phyloP scores from a whole-genome alignment of 1,140 invertebrate genomes.

The Pseudoatta argentina region DNA sequence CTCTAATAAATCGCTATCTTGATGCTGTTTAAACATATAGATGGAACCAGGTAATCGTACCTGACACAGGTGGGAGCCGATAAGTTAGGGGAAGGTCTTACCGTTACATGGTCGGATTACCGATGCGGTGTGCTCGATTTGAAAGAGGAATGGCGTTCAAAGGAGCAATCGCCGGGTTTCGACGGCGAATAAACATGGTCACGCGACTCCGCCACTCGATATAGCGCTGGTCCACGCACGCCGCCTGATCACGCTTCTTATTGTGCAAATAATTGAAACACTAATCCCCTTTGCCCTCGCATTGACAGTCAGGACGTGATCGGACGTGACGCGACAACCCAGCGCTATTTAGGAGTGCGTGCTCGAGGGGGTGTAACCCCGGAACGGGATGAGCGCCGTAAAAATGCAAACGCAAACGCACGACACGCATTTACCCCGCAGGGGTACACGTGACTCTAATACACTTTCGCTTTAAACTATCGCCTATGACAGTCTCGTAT shows the following conservation, averaged over 20 bases:
- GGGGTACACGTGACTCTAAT: constrained; percentile 84
- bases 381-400: constrained; percentile 76
- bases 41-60: constrained; percentile 23
- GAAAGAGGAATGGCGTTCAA: constrained; percentile 1
- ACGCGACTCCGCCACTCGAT: constrained; percentile 83
- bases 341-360: constrained; percentile 64
- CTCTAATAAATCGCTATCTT: neutral
- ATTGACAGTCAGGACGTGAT: constrained; percentile 82
- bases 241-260: constrained; percentile 68
- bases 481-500: constrained; percentile 49
- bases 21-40: neutral
- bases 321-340: constrained; percentile 66
- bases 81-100: constrained; percentile 80
- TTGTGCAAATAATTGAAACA: constrained; percentile 86
- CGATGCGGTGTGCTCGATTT: constrained; percentile 18
- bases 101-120: constrained; percentile 77
- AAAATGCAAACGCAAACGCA: constrained; percentile 78
- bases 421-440: constrained; percentile 62
- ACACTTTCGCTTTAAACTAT: constrained; percentile 44
- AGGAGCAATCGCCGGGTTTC: constrained; percentile 64
- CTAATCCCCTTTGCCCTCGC: constrained; percentile 81
- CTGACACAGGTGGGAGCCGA: constrained; percentile 33
- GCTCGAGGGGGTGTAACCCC: constrained; percentile 78
- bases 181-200: constrained; percentile 81
- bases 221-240: constrained; percentile 66